phyloP scores from a whole-genome alignment of 2,797 vertebrate species.

The Tenualosa thibaudeaui region DNA sequence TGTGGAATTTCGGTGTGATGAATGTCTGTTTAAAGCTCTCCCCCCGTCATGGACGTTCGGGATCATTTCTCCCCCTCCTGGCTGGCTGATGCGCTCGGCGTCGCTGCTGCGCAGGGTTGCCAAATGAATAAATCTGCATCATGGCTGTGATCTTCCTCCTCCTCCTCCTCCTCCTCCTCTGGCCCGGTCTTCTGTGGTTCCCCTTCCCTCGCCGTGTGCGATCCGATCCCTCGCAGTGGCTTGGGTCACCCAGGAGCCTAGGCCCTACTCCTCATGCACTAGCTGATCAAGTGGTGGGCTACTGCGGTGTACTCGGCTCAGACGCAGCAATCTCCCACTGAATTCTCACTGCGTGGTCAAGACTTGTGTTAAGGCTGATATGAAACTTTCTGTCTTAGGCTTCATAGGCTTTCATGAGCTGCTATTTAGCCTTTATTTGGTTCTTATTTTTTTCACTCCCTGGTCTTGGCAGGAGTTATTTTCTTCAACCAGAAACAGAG shows the following conservation, averaged over 20 bases:
- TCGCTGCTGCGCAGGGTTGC: constrained; percentile 25
- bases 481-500: not conserved
- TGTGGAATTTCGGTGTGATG: constrained; percentile 45
- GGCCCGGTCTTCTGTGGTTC: not conserved
- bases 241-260: not conserved
- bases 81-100: constrained; percentile 35
- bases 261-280: not conserved
- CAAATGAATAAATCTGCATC: constrained; percentile 41
- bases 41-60: constrained; percentile 42
- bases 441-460: not conserved
- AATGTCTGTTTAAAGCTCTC: constrained; percentile 51
- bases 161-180: not conserved
- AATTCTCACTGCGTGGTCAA: not conserved
- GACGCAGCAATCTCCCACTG: not conserved
- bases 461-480: not conserved
- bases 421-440: no score
- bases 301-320: not conserved
- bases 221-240: not conserved
- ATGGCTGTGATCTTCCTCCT: constrained; percentile 26
- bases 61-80: constrained; percentile 50
- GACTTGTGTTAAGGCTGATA: no score
- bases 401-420: no score
- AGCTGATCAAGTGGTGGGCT: not conserved
- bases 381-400: not conserved
- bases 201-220: not conserved